Evolutionary conservation across 1,140 invertebrate species (phyloP), one percentile per base, ranked within the genome.

Genomic region (Phymorhynchus buccinoides): DNA sequence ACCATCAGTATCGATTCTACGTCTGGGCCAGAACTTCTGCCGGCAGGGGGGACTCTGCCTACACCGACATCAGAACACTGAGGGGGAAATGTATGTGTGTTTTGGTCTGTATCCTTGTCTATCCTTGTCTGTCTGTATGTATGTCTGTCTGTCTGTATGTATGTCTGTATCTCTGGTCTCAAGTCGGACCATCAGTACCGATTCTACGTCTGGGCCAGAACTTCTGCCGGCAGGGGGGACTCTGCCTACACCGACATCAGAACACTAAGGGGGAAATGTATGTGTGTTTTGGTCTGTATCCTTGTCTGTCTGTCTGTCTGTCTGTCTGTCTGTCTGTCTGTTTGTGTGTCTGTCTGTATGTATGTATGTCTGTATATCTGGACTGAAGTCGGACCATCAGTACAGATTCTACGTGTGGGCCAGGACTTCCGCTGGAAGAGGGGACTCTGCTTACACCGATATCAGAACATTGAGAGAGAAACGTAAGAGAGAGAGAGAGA

Each of bases 331-430:
- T n/a, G n/a, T n/a, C n/a, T n/a, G n/a, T n/a, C n/a, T n/a, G n/a
- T n/a, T n/a, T n/a, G n/a, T n/a, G n/a, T n/a, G n/a, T n/a, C n/a
- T n/a, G n/a, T n/a, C n/a, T n/a, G n/a, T n/a, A n/a, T n/a, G n/a
- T 52, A 18, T 52, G 48, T 52, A 18, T 52, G 48, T 52, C 12
- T 52, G 48, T 85, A 91, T 92, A 22, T 89, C 89, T 27, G 91
- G 90, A 16, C 88, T 92, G 7, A 78, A 88, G 81, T 75, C 89
- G 6, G 88, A 89, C 52, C 88, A 90, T 35, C 77, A 88, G 42
- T 92, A 91, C 66, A 85, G 88, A 18, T 92, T 92, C 79, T 90
- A 90, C 80, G 91, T 92, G 22, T 92, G 90, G 89, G 91, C 91
- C 0, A 84, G 90, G 14, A 90, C 90, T 30, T 88, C 88, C 35